Base-by-base conservation (phyloP, 2,113 vertebrate genomes). In the Amblyornis subalaris region DNA sequence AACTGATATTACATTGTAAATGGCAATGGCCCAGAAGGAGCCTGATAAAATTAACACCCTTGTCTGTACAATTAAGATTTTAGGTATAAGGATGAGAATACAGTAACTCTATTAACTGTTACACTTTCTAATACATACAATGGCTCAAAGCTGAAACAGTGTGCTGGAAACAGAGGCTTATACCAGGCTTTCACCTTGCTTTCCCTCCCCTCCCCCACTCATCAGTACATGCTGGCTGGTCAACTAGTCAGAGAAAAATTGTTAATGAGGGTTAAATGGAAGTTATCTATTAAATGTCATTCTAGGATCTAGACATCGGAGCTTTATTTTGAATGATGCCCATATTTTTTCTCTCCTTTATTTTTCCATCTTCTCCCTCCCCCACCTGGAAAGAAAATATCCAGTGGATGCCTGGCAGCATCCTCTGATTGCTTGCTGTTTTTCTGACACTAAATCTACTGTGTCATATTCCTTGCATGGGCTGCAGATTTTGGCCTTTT, bases 401-500 rank as follows among this genome's bases (percentile, higher is more conserved):
- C 90, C 88, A 92, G 77, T 89, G 88, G 86, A 93, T 92, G 86
- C 94, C 96, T 97, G 96, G 88, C 95, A 94, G 93, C 88, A 93
- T 95, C 95, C 95, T 95, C 94, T 97, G 96, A 96, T 90, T 94
- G 87, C 92, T 94, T 31, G 87, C 96, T 97, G 97, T 97, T 98
- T 97, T 97, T 96, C 97, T 97, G 96, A 97, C 97, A 97, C 96
- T 96, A 93, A 97, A 97, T 96, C 95, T 95, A 90, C 69, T 95
- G 92, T 97, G 97, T 98, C 97, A 97, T 96, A 97, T 94, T 96
- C 95, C 96, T 98, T 91, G 95, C 91, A 95, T 96, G 94, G 97
- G 97, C 96, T 97, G 97, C 97, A 97, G 97, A 97, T 97, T 97
- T 96, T 97, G 97, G 97, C 97, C 97, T 97, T 97, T 98, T 97